phyloP scores from a whole-genome alignment of 2,888 invertebrate genomes.

The Gandaritis pyraliata region DNA sequence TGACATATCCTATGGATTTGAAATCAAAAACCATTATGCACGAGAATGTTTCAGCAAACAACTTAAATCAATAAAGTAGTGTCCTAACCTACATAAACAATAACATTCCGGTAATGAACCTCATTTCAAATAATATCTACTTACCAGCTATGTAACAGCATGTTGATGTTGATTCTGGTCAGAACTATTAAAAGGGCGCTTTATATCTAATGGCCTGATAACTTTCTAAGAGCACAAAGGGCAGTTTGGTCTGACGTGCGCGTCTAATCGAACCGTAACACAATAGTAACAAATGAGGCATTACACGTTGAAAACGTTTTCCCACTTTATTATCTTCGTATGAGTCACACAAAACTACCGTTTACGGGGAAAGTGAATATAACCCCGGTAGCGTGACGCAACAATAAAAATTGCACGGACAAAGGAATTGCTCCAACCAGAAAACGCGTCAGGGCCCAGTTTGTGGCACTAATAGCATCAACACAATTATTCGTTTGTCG shows the following conservation, averaged over 20 bases:
- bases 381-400: conserved; percentile 74
- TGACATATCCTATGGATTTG: not conserved
- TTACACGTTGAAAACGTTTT: conserved; percentile 63
- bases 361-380: conserved; percentile 74
- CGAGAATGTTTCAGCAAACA: not conserved
- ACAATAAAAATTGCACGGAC: conserved; percentile 79
- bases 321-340: conserved; percentile 57
- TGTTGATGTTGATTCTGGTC: conserved; percentile 32
- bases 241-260: conserved; percentile 36
- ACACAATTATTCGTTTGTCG: conserved; percentile 49
- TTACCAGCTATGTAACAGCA: conserved; percentile 11
- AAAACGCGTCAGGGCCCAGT: conserved; percentile 60
- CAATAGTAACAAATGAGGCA: conserved; percentile 48
- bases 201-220: conserved; percentile 45
- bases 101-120: conserved; percentile 27
- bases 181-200: conserved; percentile 45
- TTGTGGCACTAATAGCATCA: conserved; percentile 61
- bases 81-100: conserved; percentile 7
- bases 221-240: conserved; percentile 51
- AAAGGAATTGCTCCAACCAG: conserved; percentile 74
- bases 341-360: conserved; percentile 67
- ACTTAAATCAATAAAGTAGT: conserved; percentile 12
- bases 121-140: conserved; percentile 31
- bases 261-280: conserved; percentile 36
- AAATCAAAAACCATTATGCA: not conserved